phyloP scores from a whole-genome alignment of 2,113 vertebrate genomes.

The Mohoua ochrocephala region DNA sequence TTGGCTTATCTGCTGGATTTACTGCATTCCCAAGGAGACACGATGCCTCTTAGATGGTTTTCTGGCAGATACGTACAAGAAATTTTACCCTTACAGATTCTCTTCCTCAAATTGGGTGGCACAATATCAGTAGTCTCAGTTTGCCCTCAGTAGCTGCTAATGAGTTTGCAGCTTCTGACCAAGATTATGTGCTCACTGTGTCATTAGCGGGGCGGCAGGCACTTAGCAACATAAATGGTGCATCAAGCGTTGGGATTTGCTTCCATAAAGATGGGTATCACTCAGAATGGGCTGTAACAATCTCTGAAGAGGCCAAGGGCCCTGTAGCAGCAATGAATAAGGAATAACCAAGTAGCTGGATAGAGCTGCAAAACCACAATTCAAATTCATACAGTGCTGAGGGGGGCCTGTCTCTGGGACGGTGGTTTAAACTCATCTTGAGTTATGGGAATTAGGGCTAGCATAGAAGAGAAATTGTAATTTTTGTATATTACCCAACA shows the following conservation, averaged over 20 bases:
- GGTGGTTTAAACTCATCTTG: not conserved
- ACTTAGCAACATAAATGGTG: not conserved
- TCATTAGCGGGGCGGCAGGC: not conserved
- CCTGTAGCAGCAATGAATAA: not conserved
- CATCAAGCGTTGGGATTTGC: not conserved
- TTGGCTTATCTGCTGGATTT: not conserved
- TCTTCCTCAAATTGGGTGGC: not conserved
- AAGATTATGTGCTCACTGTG: not conserved
- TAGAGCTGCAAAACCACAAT: not conserved
- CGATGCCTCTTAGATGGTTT: accelerated
- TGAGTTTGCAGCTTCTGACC: not conserved
- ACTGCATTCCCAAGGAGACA: not conserved
- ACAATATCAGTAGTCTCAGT: not conserved
- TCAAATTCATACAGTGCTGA: not conserved
- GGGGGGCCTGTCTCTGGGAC: not conserved
- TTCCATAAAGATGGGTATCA: not conserved
- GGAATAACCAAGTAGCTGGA: not conserved
- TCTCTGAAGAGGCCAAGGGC: not conserved
- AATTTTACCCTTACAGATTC: not conserved
- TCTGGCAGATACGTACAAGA: not conserved
- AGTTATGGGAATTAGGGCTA: not conserved
- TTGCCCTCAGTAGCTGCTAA: not conserved
- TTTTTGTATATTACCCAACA: not conserved
- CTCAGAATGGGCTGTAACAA: not conserved
- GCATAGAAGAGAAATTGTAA: not conserved